Evolutionary conservation across 2,797 vertebrate genomes (phyloP).

Genomic region (Acanthis flammea): DNA sequence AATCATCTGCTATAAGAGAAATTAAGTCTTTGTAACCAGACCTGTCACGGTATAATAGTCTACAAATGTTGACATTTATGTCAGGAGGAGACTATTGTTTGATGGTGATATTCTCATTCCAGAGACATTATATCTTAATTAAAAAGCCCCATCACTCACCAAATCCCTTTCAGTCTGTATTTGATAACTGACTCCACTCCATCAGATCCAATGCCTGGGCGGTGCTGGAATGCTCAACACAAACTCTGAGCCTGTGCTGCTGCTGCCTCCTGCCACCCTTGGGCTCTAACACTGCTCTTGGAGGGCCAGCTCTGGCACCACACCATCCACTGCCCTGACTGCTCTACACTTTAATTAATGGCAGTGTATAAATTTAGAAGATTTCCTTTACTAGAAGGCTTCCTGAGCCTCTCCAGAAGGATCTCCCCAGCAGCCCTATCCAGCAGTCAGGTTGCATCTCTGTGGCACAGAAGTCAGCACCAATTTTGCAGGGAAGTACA

Average conservation of each 20-base stretch:
- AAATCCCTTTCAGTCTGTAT: constrained; percentile 2
- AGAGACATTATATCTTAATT: constrained; percentile 62
- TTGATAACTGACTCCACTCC: not conserved
- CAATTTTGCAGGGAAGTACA: not conserved
- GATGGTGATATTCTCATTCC: constrained; percentile 43
- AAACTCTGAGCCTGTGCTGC: not conserved
- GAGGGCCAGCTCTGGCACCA: not conserved
- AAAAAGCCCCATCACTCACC: constrained; percentile 49
- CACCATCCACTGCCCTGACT: not conserved
- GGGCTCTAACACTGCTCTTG: not conserved
- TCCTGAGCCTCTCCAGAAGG: not conserved
- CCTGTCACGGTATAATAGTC: constrained; percentile 15
- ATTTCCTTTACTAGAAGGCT: not conserved
- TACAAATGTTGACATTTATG: constrained; percentile 68
- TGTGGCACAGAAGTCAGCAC: not conserved
- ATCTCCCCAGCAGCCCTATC: not conserved
- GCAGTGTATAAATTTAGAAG: not conserved
- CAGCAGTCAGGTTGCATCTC: not conserved
- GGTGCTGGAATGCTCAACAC: not conserved
- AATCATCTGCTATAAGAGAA: constrained; percentile 61
- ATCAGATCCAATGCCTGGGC: not conserved
- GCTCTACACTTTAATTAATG: not conserved
- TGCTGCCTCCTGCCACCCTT: not conserved
- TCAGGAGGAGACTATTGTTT: constrained; percentile 60
- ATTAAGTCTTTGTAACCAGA: constrained; percentile 52